These are phyloP conservation scores for Hyphantria cunea DNA, from an alignment of 1,140 invertebrate genomes.

Conservation along the genomic window DNA sequence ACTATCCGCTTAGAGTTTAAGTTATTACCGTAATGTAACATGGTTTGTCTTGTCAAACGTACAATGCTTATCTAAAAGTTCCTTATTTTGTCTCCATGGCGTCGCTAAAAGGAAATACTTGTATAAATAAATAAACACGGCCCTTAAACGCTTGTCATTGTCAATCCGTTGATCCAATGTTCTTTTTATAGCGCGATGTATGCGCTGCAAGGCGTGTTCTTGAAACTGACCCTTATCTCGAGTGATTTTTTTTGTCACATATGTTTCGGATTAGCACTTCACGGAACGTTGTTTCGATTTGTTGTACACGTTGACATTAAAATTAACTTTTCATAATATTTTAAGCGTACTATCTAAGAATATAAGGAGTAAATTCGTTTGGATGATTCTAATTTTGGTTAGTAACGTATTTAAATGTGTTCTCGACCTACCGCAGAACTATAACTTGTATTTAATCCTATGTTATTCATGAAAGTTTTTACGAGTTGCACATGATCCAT, in stretches of 20 bases:
- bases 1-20: conserved; percentile 51
- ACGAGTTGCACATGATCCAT: conserved; percentile 54
- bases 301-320: conserved; percentile 27
- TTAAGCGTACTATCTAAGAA: conserved; percentile 16
- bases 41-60: conserved; percentile 44
- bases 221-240: conserved; percentile 74
- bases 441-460: conserved; percentile 65
- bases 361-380: conserved; percentile 27
- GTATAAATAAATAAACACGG: conserved; percentile 76
- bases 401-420: conserved; percentile 18
- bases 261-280: conserved; percentile 78
- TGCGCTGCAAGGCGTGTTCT: conserved; percentile 57
- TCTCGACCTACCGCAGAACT: conserved; percentile 73
- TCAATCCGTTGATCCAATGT: conserved; percentile 70
- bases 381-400: conserved; percentile 15
- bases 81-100: conserved; percentile 63
- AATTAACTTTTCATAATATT: conserved; percentile 22
- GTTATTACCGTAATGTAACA: conserved; percentile 69
- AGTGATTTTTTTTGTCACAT: conserved; percentile 70
- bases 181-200: conserved; percentile 70
- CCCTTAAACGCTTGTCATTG: conserved; percentile 76
- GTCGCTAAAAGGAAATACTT: conserved; percentile 78
- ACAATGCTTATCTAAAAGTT: conserved; percentile 74
- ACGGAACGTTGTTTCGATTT: conserved; percentile 62
- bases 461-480: conserved; percentile 62